phyloP scores from a whole-genome alignment of 2,888 invertebrate genomes.

The Lomographa bimaculata region DNA sequence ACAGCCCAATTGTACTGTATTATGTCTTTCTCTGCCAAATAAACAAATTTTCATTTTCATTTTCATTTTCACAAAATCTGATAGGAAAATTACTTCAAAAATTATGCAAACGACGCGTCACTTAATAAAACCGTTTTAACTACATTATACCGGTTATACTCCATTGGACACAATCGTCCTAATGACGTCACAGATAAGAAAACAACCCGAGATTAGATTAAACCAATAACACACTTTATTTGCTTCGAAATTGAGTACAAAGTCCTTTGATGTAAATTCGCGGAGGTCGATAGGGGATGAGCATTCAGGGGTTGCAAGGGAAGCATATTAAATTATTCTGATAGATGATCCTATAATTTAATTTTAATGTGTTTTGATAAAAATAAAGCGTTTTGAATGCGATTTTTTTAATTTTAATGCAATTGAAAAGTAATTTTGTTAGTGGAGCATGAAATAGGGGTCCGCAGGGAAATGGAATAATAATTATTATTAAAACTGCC shows the following conservation, averaged over 20 bases:
- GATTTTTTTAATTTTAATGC: slow-evolving; percentile 39
- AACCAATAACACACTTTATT: too few relatives aligned
- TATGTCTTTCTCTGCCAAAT: too few relatives aligned
- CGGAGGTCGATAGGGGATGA: slow-evolving; percentile 55
- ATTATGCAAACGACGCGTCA: slow-evolving; percentile 27
- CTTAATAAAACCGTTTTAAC: slow-evolving; percentile 14
- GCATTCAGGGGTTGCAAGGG: slow-evolving; percentile 26
- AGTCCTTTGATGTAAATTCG: slow-evolving; percentile 66
- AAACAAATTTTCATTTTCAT: too few relatives aligned
- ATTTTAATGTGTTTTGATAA: slow-evolving; percentile 80
- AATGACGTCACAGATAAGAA: slow-evolving; percentile 70
- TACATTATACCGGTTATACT: slow-evolving; percentile 6
- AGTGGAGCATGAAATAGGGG: slow-evolving; percentile 34
- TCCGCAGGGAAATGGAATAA: slow-evolving; percentile 27
- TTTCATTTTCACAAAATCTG: slow-evolving; percentile 9
- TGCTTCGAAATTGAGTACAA: too few relatives aligned
- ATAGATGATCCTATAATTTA: slow-evolving; percentile 76
- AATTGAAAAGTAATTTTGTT: slow-evolving; percentile 48
- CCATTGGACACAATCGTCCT: slow-evolving; percentile 34
- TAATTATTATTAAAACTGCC: slow-evolving; percentile 25
- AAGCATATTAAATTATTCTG: slow-evolving; percentile 77
- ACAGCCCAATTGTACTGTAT: too few relatives aligned
- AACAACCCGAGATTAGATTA: too few relatives aligned
- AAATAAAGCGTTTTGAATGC: slow-evolving; percentile 50
- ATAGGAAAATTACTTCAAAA: slow-evolving; percentile 12